Percentiles rank a stretch among this genome's conserved stretches.
Conservation (phyloP, 1,140 invertebrate species). For the Melanaphis sacchari region DNA sequence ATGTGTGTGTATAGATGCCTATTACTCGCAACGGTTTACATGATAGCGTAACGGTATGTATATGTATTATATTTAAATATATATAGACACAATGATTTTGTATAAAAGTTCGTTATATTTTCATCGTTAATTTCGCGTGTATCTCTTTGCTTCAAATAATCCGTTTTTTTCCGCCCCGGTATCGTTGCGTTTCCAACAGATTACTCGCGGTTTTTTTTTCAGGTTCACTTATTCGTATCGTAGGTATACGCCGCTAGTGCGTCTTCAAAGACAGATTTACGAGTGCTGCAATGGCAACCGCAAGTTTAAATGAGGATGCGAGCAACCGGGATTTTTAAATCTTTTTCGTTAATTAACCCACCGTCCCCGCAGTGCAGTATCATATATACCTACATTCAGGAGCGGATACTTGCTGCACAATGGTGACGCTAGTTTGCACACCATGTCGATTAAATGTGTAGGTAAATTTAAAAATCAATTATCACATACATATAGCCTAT, state of each 20-base stretch:
- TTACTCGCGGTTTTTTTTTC: conserved; percentile 18
- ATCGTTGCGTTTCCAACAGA: not conserved
- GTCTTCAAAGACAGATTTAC: conserved; percentile 34
- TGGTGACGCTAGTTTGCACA: too few relatives aligned
- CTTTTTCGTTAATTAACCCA: not conserved
- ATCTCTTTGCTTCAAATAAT: not conserved
- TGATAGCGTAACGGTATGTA: not conserved
- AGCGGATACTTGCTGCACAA: too few relatives aligned
- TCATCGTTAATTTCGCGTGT: conserved; percentile 27
- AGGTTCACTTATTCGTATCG: not conserved
- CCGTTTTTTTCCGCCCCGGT: not conserved
- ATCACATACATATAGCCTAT: too few relatives aligned
- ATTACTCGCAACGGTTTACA: not conserved
- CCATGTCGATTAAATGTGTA: too few relatives aligned
- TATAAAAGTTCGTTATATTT: conserved; percentile 26
- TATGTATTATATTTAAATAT: conserved; percentile 4
- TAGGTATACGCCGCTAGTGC: not conserved
- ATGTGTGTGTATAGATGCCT: not conserved
- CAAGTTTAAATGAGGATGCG: not conserved
- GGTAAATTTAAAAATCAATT: too few relatives aligned
- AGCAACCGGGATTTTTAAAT: not conserved
- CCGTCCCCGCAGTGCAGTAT: not conserved
- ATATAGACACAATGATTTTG: not conserved
- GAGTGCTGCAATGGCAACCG: not conserved
- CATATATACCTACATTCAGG: too few relatives aligned